Base-by-base conservation (phyloP, 2,113 vertebrate genomes). In the Leucoraja erinaceus region DNA sequence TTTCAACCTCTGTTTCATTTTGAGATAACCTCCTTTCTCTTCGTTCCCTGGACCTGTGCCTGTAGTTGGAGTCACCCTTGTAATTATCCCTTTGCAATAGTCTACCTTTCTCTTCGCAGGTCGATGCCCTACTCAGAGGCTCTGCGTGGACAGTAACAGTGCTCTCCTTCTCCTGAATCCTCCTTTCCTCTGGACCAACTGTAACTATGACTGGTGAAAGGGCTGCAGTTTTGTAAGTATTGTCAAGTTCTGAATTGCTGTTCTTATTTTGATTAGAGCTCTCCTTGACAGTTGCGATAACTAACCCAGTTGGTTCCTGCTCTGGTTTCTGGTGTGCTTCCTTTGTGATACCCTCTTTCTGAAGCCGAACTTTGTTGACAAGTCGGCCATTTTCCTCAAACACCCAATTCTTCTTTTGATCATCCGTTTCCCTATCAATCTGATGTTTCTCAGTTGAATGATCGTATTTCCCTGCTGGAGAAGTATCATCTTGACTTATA, bases 61-160 rank as follows among this genome's bases (percentile, higher is more conserved):
- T 94, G 66, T 95, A 94, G 90, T 95, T 94, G 94, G 95, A 95
- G 93, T 96, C 94, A 0, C 75, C 94, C 93, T 96, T 96, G 88
- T 97, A 95, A 28, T 96, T 93, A 93, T 96, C 95, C 0, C 94
- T 95, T 6, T 96, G 95, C 95, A 97, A 95, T 93, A 94, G 94
- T 10, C 96, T 81, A 7, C 95, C 93, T 0, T 93, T 93, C 0
- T 97, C 97, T 0, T 95, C 94, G 93, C 96, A 94, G 92, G 95
- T 95, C 9, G 95, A 95, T 22, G 97, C 96, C 14, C 95, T 94
- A 94, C 94, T 95, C 94, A 96, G 95, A 5, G 95, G 94, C 28
- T 91, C 70, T 74, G 4, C 22, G 47, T 28, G 66, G 10, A 54
- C 90, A 5, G 8, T 28, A 47, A 54, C 11, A 0, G 68, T 38